phyloP scores from a whole-genome alignment of 2,797 vertebrate species.

The Oryzias dopingdopingensis region DNA sequence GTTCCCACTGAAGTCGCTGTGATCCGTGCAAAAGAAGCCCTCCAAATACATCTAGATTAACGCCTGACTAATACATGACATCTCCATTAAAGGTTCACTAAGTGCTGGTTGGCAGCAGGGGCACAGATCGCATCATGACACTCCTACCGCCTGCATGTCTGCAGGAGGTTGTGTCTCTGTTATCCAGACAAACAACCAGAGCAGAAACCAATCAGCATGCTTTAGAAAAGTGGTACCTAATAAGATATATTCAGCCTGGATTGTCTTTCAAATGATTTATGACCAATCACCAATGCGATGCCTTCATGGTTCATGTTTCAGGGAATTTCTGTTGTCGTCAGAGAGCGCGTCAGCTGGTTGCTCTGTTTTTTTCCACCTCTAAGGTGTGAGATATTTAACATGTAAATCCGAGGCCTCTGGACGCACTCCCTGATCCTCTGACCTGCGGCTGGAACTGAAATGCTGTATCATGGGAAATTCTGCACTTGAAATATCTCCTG shows the following conservation, averaged over 20 bases:
- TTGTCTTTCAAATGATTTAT: constrained; percentile 20
- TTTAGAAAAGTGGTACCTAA: not conserved
- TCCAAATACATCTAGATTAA: too few species aligned
- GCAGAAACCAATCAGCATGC: not conserved
- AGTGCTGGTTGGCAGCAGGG: constrained; percentile 34
- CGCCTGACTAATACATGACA: too few species aligned
- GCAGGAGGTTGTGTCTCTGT: constrained; percentile 15
- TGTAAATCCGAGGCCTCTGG: constrained; percentile 29
- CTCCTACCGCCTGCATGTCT: constrained; percentile 26
- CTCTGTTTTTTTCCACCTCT: constrained; percentile 21
- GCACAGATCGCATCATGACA: constrained; percentile 19
- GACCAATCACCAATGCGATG: constrained; percentile 7
- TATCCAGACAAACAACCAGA: constrained; percentile 24
- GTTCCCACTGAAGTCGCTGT: too few species aligned
- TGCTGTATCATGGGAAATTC: constrained; percentile 52
- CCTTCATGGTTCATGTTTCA: constrained; percentile 47
- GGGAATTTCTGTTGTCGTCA: constrained; percentile 54
- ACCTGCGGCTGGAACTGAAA: constrained; percentile 27
- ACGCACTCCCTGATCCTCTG: constrained; percentile 14
- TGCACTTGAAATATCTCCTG: constrained; percentile 50
- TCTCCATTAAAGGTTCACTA: constrained; percentile 16
- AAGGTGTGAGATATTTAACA: constrained; percentile 59
- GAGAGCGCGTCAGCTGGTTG: constrained; percentile 33
- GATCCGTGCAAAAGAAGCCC: too few species aligned
- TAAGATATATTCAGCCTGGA: constrained; percentile 1